phyloP scores from a whole-genome alignment of 1,140 invertebrate species.

The Musca vetustissima region DNA sequence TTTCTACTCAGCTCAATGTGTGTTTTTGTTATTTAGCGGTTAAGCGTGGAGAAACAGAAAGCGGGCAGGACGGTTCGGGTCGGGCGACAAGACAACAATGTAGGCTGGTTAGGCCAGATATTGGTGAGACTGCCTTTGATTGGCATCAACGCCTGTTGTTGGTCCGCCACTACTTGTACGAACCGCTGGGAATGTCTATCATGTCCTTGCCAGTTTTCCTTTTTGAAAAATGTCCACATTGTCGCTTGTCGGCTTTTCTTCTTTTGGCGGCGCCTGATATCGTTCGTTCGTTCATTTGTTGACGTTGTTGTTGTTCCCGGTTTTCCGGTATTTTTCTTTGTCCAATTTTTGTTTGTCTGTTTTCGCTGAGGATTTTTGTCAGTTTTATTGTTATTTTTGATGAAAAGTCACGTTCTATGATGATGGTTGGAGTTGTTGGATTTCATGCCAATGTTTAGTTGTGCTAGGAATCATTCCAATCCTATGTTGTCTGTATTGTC shows the following conservation, averaged over 20 bases:
- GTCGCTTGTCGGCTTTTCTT: too few species aligned
- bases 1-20: not conserved
- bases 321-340: not conserved
- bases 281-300: too few species aligned
- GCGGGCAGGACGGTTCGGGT: not conserved
- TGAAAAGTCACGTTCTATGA: constrained; percentile 17
- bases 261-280: too few species aligned
- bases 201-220: too few species aligned
- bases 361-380: not conserved
- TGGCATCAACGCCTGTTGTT: constrained; percentile 19
- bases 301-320: too few species aligned
- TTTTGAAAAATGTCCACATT: too few species aligned
- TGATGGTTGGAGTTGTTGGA: too few species aligned
- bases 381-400: constrained; percentile 19
- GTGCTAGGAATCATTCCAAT: too few species aligned
- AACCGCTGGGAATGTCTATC: not conserved
- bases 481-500: too few species aligned
- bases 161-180: not conserved
- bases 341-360: not conserved
- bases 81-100: not conserved
- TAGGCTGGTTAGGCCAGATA: not conserved
- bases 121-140: not conserved
- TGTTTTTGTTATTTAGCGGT: not conserved
- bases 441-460: too few species aligned
- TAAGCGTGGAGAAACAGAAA: not conserved